Percentiles rank a stretch among this genome's conserved stretches.
These are phyloP conservation scores for Hypolimnas misippus DNA, from an alignment of 2,888 invertebrate species.

Conservation along the genomic window DNA sequence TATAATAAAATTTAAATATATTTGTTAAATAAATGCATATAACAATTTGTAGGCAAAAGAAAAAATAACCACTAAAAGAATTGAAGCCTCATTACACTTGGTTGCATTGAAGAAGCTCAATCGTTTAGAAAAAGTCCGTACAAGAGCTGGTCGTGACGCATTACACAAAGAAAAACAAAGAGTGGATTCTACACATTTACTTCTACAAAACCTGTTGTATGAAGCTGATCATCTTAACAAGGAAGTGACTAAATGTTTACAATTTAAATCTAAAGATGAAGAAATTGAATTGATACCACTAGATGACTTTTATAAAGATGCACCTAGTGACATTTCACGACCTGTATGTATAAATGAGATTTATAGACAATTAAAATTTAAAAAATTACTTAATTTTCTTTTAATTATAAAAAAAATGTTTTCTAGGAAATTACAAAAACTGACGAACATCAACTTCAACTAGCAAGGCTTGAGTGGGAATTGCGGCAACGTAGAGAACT, in stretches of 20 bases:
- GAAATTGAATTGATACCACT: slow-evolving; percentile 94
- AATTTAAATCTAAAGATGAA: slow-evolving; percentile 98
- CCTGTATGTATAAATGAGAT: slow-evolving; percentile 78
- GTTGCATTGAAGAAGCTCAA: slow-evolving; percentile 95
- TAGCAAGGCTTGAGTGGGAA: slow-evolving; percentile 96
- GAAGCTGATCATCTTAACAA: slow-evolving; percentile 97
- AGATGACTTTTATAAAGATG: slow-evolving; percentile 92
- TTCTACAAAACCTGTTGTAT: slow-evolving; percentile 96
- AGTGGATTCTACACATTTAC: slow-evolving; percentile 95
- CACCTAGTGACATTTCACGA: slow-evolving; percentile 88
- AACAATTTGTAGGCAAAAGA: slow-evolving; percentile 79
- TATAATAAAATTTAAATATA: no score
- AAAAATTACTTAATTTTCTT: no score
- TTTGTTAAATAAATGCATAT: neutral
- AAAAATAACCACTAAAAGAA: slow-evolving; percentile 87
- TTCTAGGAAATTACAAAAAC: slow-evolving; percentile 86
- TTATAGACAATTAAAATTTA: neutral
- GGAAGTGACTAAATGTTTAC: slow-evolving; percentile 96
- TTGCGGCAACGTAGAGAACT: slow-evolving; percentile 93
- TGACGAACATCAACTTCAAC: slow-evolving; percentile 90
- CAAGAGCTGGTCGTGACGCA: slow-evolving; percentile 91
- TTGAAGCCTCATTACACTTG: slow-evolving; percentile 89
- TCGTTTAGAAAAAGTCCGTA: slow-evolving; percentile 94
- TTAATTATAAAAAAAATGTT: neutral
- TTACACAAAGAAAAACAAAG: slow-evolving; percentile 92